These are phyloP conservation scores for Trachymyrmex septentrionalis DNA, from an alignment of 1,140 invertebrate genomes.

Conservation along the genomic window DNA sequence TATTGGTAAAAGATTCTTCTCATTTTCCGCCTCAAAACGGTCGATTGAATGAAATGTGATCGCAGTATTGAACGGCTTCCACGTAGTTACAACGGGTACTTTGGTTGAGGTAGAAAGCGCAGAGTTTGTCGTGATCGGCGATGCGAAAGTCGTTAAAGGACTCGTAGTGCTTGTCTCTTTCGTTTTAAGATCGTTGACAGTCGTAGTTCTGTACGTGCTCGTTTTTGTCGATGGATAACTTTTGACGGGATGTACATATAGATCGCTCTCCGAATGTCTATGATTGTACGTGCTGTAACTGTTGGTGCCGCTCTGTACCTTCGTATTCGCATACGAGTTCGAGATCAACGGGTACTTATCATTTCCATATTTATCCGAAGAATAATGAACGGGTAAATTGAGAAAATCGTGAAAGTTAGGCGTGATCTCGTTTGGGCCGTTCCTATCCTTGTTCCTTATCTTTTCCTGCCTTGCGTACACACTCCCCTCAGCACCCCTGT, in stretches of 20 bases:
- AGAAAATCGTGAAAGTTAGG: slow-evolving; percentile 90
- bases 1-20: slow-evolving; percentile 78
- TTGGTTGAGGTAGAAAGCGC: slow-evolving; percentile 75
- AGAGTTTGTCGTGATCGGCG: slow-evolving; percentile 80
- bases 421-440: slow-evolving; percentile 87
- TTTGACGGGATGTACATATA: slow-evolving; percentile 56
- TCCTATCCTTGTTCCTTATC: slow-evolving; percentile 84
- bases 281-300: slow-evolving; percentile 89
- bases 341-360: slow-evolving; percentile 90
- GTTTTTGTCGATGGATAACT: slow-evolving; percentile 51
- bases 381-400: slow-evolving; percentile 90
- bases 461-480: slow-evolving; percentile 73
- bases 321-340: slow-evolving; percentile 91
- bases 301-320: slow-evolving; percentile 90
- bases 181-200: slow-evolving; percentile 62
- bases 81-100: slow-evolving; percentile 79
- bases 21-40: slow-evolving; percentile 62
- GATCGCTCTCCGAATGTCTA: slow-evolving; percentile 85
- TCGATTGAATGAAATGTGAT: slow-evolving; percentile 65
- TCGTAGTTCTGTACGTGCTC: slow-evolving; percentile 74
- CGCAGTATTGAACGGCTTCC: slow-evolving; percentile 74
- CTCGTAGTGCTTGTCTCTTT: slow-evolving; percentile 70
- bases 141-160: slow-evolving; percentile 62
- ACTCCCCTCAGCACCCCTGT: slow-evolving; percentile 48
- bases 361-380: slow-evolving; percentile 88